Conservation (phyloP, 2,113 vertebrate species). For the Oreotragus oreotragus region DNA sequence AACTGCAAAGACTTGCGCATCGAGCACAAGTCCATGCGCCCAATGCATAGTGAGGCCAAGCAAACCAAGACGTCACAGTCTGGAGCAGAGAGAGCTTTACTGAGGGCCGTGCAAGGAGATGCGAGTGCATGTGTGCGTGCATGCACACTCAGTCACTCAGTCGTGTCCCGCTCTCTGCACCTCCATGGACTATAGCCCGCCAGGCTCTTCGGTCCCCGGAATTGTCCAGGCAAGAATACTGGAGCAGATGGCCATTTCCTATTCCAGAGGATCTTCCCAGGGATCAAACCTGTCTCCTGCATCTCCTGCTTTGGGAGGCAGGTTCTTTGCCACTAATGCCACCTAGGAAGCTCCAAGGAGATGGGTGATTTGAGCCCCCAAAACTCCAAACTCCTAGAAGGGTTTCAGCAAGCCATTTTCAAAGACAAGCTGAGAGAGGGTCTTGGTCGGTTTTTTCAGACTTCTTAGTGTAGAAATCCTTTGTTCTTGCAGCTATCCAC, state of each 20-base stretch:
- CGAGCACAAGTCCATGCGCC: accelerated
- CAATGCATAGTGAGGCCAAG: background rate
- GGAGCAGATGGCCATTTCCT: background rate
- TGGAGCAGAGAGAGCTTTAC: background rate
- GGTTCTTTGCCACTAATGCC: background rate
- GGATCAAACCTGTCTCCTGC: background rate
- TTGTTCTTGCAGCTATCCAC: background rate
- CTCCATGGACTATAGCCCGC: background rate
- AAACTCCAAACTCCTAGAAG: background rate
- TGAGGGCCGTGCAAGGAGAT: background rate
- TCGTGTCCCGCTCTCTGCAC: background rate
- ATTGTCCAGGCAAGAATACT: background rate
- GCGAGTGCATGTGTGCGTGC: accelerated
- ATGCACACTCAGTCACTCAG: background rate
- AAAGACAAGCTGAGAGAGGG: background rate
- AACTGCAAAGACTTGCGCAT: background rate
- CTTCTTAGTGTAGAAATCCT: background rate
- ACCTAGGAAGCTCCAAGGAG: background rate
- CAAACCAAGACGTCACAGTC: background rate
- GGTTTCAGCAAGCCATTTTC: background rate
- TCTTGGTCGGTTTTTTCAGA: background rate
- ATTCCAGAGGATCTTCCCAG: background rate
- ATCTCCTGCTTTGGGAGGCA: background rate
- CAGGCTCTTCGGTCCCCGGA: background rate
- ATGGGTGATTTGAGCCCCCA: background rate